Conservation (phyloP, 2,888 invertebrate genomes). For the Cenopis cana region DNA sequence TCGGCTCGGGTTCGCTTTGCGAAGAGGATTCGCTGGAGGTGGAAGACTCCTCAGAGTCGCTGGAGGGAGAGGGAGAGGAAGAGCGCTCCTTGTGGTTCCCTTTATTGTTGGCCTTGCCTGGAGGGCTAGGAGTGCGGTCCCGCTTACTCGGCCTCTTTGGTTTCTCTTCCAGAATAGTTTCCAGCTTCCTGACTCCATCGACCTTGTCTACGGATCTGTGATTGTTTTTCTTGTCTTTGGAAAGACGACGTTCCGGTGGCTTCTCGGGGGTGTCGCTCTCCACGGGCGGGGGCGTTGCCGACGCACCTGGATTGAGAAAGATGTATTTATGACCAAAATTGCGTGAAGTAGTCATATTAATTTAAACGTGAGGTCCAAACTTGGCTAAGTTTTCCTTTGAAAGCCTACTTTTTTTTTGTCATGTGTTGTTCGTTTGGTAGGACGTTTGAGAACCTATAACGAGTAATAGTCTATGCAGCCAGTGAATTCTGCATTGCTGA, state of each 20-base stretch:
- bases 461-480: too few species aligned
- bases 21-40: conserved; percentile 64
- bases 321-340: neutral
- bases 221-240: conserved; percentile 69
- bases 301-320: conserved; percentile 60
- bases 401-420: neutral
- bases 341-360: neutral
- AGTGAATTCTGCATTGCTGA: neutral
- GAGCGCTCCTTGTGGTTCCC: conserved; percentile 70
- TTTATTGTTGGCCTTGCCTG: conserved; percentile 55
- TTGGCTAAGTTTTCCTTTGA: too few species aligned
- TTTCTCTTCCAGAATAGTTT: conserved; percentile 70
- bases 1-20: conserved; percentile 60
- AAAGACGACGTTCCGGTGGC: conserved; percentile 62
- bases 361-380: too few species aligned
- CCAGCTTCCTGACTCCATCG: conserved; percentile 67
- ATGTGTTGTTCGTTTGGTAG: neutral
- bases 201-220: conserved; percentile 67
- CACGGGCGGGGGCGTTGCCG: conserved; percentile 71
- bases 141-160: conserved; percentile 63
- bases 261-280: conserved; percentile 74
- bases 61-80: conserved; percentile 70
- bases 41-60: conserved; percentile 72
- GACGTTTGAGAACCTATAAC: neutral
- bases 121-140: conserved; percentile 70